Evolutionary conservation across 2,113 vertebrate species (phyloP).

Genomic region (Zingel zingel): DNA sequence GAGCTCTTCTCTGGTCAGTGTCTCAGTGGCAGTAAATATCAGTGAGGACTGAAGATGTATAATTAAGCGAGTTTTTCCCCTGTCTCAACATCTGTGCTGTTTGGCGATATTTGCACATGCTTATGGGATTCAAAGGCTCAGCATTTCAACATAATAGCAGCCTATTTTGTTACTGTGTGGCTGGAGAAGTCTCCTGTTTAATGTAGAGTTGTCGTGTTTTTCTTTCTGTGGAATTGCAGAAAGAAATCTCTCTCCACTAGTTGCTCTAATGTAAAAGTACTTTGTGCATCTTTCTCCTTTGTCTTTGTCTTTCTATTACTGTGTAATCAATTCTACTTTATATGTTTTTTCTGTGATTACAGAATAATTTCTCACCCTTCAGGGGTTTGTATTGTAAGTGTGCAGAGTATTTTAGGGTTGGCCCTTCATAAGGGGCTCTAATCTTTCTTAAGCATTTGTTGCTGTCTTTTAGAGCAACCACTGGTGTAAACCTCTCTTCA

Average conservation of each 20-base stretch:
- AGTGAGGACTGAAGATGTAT: slow-evolving; percentile 41
- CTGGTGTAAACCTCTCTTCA: neutral
- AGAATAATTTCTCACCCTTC: neutral
- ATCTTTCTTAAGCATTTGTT: neutral
- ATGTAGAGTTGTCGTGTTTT: slow-evolving; percentile 38
- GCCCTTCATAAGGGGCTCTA: neutral
- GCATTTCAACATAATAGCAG: slow-evolving; percentile 60
- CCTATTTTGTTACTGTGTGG: slow-evolving; percentile 39
- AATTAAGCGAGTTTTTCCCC: slow-evolving; percentile 47
- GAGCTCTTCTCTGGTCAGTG: slow-evolving; percentile 9
- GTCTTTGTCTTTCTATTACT: neutral
- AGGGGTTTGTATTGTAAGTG: neutral
- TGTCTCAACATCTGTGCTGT: slow-evolving; percentile 45
- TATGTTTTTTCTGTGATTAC: neutral
- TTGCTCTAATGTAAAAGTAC: slow-evolving; percentile 4
- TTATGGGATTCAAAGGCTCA: slow-evolving; percentile 58
- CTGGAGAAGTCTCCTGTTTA: slow-evolving; percentile 43
- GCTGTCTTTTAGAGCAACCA: neutral
- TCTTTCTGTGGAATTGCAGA: slow-evolving; percentile 33
- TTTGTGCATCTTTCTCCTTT: neutral
- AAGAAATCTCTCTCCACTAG: neutral
- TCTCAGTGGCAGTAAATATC: slow-evolving; percentile 29
- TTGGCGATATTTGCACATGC: slow-evolving; percentile 47
- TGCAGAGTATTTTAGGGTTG: neutral
- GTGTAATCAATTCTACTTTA: neutral